A percentile compares a stretch with the other conserved stretches of the same genome.
Conservation (phyloP, 2,888 invertebrate genomes). For the Epinotia brunnichana region DNA sequence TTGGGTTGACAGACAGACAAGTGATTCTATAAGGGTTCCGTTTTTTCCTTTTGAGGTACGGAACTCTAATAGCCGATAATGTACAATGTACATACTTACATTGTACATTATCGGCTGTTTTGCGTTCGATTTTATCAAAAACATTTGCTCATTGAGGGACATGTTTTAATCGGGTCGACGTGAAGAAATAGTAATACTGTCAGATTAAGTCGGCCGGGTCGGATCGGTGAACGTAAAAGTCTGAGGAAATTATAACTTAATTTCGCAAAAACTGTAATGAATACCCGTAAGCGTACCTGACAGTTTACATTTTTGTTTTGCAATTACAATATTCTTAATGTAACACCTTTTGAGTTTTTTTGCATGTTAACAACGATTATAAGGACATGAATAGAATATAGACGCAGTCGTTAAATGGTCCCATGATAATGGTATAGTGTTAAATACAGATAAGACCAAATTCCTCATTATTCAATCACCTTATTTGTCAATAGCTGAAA, state of each 20-base stretch:
- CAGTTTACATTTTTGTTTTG: not conserved
- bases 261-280: constrained; percentile 15
- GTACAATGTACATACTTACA: too few relatives aligned
- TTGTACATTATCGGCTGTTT: too few relatives aligned
- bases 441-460: too few relatives aligned
- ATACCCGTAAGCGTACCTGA: constrained; percentile 2
- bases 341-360: not conserved
- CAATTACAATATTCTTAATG: not conserved
- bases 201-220: not conserved
- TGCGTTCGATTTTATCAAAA: too few relatives aligned
- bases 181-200: constrained; percentile 3
- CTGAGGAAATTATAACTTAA: not conserved
- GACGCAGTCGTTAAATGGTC: too few relatives aligned
- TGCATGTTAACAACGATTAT: not conserved
- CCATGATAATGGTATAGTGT: too few relatives aligned
- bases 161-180: not conserved
- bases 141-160: not conserved
- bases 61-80: too few relatives aligned
- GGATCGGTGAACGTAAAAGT: constrained; percentile 1
- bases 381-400: not conserved
- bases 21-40: too few relatives aligned
- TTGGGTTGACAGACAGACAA: too few relatives aligned
- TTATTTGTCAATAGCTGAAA: too few relatives aligned
- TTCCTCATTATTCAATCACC: too few relatives aligned
- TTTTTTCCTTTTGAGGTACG: too few relatives aligned